Percentiles rank a stretch among this genome's conserved stretches.
phyloP scores from a whole-genome alignment of 2,888 invertebrate species.

The Antheraea assamensis region DNA sequence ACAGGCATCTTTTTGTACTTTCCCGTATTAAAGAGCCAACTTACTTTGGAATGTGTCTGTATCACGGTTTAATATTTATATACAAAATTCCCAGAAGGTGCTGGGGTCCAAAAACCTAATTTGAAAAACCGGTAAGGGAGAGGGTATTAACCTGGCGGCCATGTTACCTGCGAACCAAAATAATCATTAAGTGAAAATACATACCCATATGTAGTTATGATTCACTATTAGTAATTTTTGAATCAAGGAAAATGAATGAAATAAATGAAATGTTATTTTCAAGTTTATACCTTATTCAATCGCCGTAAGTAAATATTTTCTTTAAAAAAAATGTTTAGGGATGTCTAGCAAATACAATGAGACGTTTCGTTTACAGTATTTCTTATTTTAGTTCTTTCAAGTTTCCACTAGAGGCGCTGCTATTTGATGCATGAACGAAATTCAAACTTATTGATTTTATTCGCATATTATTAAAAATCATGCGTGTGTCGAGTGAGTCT shows the following conservation, averaged over 20 bases:
- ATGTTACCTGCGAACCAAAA: conserved; percentile 14
- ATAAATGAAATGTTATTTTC: too few relatives aligned
- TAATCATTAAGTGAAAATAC: not conserved
- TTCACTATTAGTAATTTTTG: not conserved
- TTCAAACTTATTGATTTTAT: not conserved
- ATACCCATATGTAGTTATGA: not conserved
- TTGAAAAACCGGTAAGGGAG: conserved; percentile 15
- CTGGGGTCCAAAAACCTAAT: conserved; percentile 17
- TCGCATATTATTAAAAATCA: not conserved
- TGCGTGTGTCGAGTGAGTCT: not conserved
- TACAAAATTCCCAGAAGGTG: conserved; percentile 8
- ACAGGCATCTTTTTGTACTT: not conserved
- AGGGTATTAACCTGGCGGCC: conserved; percentile 6
- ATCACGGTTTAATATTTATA: conserved; percentile 15
- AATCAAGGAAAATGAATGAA: too few relatives aligned
- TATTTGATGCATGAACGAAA: not conserved
- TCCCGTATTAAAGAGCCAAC: conserved; percentile 3
- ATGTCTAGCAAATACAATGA: too few relatives aligned
- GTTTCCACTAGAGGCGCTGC: not conserved
- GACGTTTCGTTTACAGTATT: too few relatives aligned
- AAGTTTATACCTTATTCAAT: too few relatives aligned
- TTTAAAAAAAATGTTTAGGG: too few relatives aligned
- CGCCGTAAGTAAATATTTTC: too few relatives aligned
- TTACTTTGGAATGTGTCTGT: not conserved
- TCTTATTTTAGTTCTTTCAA: not conserved